Base-by-base conservation (phyloP, 2,797 vertebrate species). In the Intellagama lesueurii region DNA sequence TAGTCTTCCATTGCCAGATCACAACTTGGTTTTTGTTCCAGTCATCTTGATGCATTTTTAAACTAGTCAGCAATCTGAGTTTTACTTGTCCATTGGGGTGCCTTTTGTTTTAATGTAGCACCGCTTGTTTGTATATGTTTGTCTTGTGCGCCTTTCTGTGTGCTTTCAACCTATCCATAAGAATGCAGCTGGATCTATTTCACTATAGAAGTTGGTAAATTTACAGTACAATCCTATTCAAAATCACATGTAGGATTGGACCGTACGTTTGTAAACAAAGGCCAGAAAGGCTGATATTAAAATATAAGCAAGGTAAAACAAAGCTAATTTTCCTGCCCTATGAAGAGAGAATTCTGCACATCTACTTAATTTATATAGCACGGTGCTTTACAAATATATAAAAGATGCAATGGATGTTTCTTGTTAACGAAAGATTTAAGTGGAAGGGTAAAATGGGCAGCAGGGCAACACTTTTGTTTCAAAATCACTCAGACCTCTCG, bases 401-500 rank as follows among this genome's bases (percentile, higher is more conserved):
- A 76, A 47, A 86, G 52, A 86, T 44, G 32, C 16, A 44, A 64
- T 64, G 32, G 56, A 30, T 86, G 3, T 5, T 24, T 85, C n/a
- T 83, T 70, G 44, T 17, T 70, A 28, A 35, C 52, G 26, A 19
- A 19, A 22, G 52, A 11, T 9, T 56, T 56, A 56, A 56, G 14
- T 56, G 52, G 52, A 56, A 14, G 52, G 52, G 52, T 52, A 28
- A 79, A 79, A n/a, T 52, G 47, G 28, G 47, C 47, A 79, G 52
- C 11, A 11, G 7, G 47, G 30, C 47, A 79, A 79, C 72, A 40
- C 32, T 22, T 40, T 40, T 40, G 3, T 83, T 49, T 69, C 40
- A 83, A 69, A 83, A 68, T 44, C 35, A 82, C 5, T 69, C 44
- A 44, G 35, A 56, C 56, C 32, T 92, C 32, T 92, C 49, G 5